These are phyloP conservation scores for Miltochrista miniata DNA, from an alignment of 2,888 invertebrate genomes.

Conservation along the genomic window DNA sequence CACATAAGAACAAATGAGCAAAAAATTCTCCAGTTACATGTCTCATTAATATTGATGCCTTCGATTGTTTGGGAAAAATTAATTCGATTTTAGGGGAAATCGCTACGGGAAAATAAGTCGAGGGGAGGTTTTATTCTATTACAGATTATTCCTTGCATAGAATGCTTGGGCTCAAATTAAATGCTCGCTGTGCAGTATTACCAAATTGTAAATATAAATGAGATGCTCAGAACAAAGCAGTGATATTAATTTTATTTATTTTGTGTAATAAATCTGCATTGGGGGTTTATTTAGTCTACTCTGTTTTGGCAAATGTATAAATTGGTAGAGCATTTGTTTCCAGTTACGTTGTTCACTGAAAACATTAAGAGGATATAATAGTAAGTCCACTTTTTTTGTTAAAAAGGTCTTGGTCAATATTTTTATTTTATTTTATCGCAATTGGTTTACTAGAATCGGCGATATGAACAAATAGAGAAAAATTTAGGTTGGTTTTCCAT, in stretches of 20 bases:
- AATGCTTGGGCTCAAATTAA: constrained; percentile 64
- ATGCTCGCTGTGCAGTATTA: constrained; percentile 60
- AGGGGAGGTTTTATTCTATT: constrained; percentile 72
- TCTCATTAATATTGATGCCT: constrained; percentile 65
- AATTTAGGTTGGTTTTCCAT: too few species aligned
- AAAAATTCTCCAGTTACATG: constrained; percentile 39
- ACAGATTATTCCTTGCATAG: constrained; percentile 66
- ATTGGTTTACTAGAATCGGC: too few species aligned
- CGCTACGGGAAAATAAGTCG: constrained; percentile 44
- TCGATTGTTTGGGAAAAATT: constrained; percentile 72
- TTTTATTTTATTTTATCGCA: too few species aligned
- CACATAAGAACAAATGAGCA: constrained; percentile 33
- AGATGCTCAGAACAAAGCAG: constrained; percentile 35
- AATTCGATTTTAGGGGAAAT: constrained; percentile 72
- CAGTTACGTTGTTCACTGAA: too few species aligned
- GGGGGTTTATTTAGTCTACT: constrained; percentile 1
- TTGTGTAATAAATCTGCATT: constrained; percentile 12
- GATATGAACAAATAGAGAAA: too few species aligned
- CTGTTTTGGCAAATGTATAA: background rate
- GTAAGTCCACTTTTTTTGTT: too few species aligned
- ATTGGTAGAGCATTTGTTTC: too few species aligned
- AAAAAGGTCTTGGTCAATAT: too few species aligned
- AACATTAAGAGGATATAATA: too few species aligned
- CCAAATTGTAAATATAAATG: constrained; percentile 60
- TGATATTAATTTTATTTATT: constrained; percentile 43